Conservation (phyloP, 2,888 invertebrate genomes). For the Aspidapion aeneum region DNA sequence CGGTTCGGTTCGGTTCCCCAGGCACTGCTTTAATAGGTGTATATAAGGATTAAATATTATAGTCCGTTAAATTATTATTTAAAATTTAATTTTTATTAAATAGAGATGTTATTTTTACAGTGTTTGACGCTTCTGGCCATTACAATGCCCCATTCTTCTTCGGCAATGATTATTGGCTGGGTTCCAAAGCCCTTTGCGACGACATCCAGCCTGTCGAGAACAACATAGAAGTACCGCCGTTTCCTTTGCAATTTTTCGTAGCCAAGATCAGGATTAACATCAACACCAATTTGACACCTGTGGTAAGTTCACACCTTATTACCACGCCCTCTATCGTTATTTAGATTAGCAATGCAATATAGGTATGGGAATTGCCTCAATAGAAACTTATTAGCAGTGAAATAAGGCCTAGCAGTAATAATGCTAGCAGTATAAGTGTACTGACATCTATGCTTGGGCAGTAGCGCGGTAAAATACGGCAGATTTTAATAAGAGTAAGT, state of each 20-base stretch:
- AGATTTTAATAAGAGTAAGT: no score
- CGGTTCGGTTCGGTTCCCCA: no score
- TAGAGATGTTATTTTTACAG: conserved; percentile 51
- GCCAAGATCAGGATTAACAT: conserved; percentile 48
- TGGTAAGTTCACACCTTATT: conserved; percentile 36
- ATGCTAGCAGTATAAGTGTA: no score
- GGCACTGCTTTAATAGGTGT: no score
- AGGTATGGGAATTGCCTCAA: no score
- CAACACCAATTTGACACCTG: conserved; percentile 41
- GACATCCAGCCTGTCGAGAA: conserved; percentile 58
- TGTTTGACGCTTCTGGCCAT: conserved; percentile 76
- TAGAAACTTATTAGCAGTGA: no score
- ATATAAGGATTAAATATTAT: no score
- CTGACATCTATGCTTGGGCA: no score
- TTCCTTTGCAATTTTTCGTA: conserved; percentile 58
- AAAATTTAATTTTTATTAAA: no score
- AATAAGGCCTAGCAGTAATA: no score
- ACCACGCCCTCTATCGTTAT: not conserved
- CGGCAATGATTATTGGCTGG: conserved; percentile 80
- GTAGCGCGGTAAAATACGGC: no score
- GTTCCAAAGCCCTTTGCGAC: conserved; percentile 65
- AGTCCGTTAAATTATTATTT: no score
- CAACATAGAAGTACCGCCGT: conserved; percentile 57
- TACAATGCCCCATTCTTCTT: conserved; percentile 74
- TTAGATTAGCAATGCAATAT: not conserved